These are phyloP conservation scores for Lates japonicus DNA, from an alignment of 2,797 vertebrate species.

Conservation along the genomic window DNA sequence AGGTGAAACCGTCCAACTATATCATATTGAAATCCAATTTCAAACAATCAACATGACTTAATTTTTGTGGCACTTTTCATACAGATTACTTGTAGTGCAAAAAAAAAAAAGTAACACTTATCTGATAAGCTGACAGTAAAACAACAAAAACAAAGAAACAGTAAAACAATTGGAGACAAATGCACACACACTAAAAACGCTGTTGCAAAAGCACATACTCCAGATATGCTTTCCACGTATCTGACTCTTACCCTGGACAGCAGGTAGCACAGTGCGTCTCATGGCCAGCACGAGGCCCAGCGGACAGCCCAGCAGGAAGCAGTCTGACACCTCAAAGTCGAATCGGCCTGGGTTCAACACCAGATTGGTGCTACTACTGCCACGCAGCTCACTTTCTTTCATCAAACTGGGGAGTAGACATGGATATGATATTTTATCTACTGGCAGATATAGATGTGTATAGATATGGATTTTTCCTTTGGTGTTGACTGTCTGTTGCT, in stretches of 20 bases:
- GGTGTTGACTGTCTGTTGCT: not conserved
- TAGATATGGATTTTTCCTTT: not conserved
- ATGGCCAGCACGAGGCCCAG: slow-evolving; percentile 97
- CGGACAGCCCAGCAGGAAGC: slow-evolving; percentile 96
- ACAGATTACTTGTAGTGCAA: not conserved
- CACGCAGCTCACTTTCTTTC: slow-evolving; percentile 89
- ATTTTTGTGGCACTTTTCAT: not conserved
- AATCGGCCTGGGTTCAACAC: slow-evolving; percentile 91
- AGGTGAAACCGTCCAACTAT: not conserved
- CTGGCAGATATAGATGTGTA: too few relatives aligned
- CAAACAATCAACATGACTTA: not conserved
- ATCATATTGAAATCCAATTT: not conserved
- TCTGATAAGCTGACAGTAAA: not conserved
- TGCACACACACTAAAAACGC: not conserved
- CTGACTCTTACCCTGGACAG: slow-evolving; percentile 89
- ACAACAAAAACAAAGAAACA: not conserved
- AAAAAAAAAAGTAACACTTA: too few relatives aligned
- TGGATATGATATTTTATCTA: not conserved
- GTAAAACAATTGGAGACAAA: not conserved
- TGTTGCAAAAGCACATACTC: not conserved
- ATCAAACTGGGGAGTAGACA: slow-evolving; percentile 82
- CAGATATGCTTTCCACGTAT: not conserved
- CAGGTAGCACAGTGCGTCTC: slow-evolving; percentile 94
- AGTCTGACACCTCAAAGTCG: slow-evolving; percentile 97
- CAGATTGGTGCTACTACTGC: slow-evolving; percentile 82